These are phyloP conservation scores for Benitochromis conjunctus DNA, from an alignment of 2,113 vertebrate genomes.

Conservation along the genomic window DNA sequence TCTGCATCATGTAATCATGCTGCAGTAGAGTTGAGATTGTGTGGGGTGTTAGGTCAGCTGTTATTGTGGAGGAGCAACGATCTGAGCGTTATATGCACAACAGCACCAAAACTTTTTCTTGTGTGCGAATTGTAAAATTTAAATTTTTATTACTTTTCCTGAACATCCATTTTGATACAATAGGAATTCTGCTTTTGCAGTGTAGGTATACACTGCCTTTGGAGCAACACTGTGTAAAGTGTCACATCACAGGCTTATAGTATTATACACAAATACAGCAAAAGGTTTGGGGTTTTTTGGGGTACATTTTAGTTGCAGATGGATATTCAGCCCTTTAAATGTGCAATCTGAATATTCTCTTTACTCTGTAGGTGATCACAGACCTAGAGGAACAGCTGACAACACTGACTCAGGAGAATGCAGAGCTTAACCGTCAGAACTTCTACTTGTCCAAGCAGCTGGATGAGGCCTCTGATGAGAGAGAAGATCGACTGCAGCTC, in stretches of 20 bases:
- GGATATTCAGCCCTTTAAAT: not conserved
- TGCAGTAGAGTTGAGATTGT: not conserved
- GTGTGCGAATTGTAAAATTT: not conserved
- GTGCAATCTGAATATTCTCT: not conserved
- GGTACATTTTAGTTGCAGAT: not conserved
- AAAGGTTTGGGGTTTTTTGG: not conserved
- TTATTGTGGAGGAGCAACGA: not conserved
- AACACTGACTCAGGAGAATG: constrained; percentile 90
- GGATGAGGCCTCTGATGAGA: constrained; percentile 88
- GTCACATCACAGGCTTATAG: not conserved
- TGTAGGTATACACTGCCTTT: not conserved
- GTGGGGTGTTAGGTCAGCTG: not conserved
- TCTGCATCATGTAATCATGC: constrained; percentile 19
- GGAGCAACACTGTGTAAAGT: not conserved
- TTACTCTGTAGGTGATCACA: constrained; percentile 84
- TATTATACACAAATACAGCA: not conserved
- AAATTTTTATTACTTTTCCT: not conserved
- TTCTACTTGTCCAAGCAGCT: constrained; percentile 98
- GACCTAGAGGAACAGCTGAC: constrained; percentile 97
- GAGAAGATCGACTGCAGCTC: constrained; percentile 87
- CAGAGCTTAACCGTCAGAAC: constrained; percentile 96
- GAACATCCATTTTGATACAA: not conserved
- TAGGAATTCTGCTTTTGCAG: not conserved
- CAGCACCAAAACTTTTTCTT: not conserved
- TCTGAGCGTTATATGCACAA: not conserved